Evolutionary conservation across 2,113 vertebrate genomes (phyloP), one percentile per base, ranked within the genome.

Genomic region (Fregetta grallaria): DNA sequence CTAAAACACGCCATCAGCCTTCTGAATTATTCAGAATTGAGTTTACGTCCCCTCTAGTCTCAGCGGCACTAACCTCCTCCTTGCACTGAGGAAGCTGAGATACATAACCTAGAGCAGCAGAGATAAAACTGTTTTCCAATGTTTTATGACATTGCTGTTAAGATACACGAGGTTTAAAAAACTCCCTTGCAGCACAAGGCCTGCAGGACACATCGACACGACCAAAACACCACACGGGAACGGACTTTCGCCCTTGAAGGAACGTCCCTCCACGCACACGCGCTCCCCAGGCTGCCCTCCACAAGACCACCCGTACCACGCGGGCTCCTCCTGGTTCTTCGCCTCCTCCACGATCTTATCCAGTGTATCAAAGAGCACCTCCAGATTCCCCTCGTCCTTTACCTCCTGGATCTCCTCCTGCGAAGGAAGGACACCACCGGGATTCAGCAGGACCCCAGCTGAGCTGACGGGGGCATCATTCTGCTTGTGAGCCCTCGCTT

Each of bases 351-450:
- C 97, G 3, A 98, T 97, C 47, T 80, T 83, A 58, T 98, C 98
- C 93, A 98, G 62, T 0, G 94, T 72, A 14, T 73, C 66, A 12
- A 98, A 86, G 27, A 98, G 97, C 8, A 4, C 29, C 25, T 98
- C 97, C 36, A 98, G 95, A 38, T 98, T 98, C 56, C 98, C 98
- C 56, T 98, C 98, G 0, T 96, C 55, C 91, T 98, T 98, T 11
- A 98, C 95, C 53, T 98, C 98, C 38, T 97, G 89, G 62, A 98
- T 96, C 86, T 98, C 98, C 17, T 97, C 97, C 98, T 98, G 73
- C 0, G 10, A 66, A 49, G 40, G 49, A 87, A 72, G 34, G 55
- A 44, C 83, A 56, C 6, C 12, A 21, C 8, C 11, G 21, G 44
- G 50, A 15, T 27, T 80, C 72, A 87, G 79, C 17, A 26, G 12